Percentiles rank a stretch among this genome's conserved stretches.
Conservation (phyloP, 2,797 vertebrate species). For the Tamandua tetradactyla region DNA sequence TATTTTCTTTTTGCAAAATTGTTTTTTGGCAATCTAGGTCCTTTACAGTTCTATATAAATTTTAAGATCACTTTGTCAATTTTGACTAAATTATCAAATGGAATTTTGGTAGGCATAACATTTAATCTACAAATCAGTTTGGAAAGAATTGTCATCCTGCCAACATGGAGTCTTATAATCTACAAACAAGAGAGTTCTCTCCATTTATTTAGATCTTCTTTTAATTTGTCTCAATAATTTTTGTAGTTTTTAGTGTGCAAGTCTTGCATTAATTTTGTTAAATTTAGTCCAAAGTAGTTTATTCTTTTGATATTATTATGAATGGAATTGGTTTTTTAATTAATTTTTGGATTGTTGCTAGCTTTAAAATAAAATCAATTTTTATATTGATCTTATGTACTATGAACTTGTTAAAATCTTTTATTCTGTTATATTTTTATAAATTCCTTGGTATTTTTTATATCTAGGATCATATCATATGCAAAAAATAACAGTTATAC, state of each 20-base stretch:
- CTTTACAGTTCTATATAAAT: not conserved
- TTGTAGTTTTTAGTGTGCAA: not conserved
- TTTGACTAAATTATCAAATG: not conserved
- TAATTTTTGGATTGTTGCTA: not conserved
- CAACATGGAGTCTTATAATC: not conserved
- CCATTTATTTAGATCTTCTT: not conserved
- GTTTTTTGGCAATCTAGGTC: too few relatives aligned
- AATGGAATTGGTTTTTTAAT: not conserved
- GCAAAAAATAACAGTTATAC: not conserved
- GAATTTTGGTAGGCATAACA: conserved; percentile 22
- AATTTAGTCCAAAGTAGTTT: not conserved
- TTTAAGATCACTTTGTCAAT: not conserved
- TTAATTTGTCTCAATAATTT: not conserved
- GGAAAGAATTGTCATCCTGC: not conserved
- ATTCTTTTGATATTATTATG: not conserved
- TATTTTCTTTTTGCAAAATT: too few relatives aligned
- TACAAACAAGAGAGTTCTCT: not conserved
- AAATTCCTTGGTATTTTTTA: not conserved
- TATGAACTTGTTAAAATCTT: not conserved
- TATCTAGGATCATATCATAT: not conserved
- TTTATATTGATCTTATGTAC: not conserved
- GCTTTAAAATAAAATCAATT: not conserved
- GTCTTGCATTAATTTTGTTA: not conserved
- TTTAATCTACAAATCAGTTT: not conserved
- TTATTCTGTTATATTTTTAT: not conserved